Evolutionary conservation across 2,888 invertebrate species (phyloP), one percentile per base, ranked within the genome.

Genomic region (Atrina japonica): DNA sequence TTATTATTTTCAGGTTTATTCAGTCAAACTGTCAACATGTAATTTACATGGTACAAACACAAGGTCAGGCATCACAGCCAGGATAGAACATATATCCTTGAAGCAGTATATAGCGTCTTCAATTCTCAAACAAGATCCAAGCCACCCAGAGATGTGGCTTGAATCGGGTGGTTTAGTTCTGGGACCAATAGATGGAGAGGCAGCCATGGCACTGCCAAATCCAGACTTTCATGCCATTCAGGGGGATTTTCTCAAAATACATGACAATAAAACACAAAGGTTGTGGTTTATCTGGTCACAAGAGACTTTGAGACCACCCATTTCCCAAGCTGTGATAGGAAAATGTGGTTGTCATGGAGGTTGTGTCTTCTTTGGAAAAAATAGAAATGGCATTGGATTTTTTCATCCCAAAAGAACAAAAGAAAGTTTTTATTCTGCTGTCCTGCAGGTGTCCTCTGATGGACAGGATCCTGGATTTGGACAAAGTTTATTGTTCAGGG

Each of bases 261-360:
- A 93, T 84, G 99, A 99, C 91, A 94, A 94, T 25, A 93, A 94
- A 80, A 94, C 94, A 0, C 96, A 96, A 87, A 93, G 97, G 68
- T 92, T 99, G 41, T 97, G 97, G 96, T 99, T 99, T 88, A 91
- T 99, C 29, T 99, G 98, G 98, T 94, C 95, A 0, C 92, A 92
- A 21, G 94, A 95, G 80, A 90, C 70, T 18, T 29, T 81, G 21
- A 78, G 73, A 47, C 56, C 74, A 2, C 43, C 63, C 1, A 58
- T 64, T 18, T 61, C 66, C 1, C 67, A 66, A 9, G 55, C 61
- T 49, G 73, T 80, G 1, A 35, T 76, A 16, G 91, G 90, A 30
- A 95, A 95, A 81, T 99, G 99, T 89, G 99, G 98, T 0, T 99
- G 99, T 89, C 95, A 95, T 35, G 99, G 99, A 2, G 98, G 98